Evolutionary conservation across 2,888 invertebrate species (phyloP).

Genomic region (Azorinus chamasolen): DNA sequence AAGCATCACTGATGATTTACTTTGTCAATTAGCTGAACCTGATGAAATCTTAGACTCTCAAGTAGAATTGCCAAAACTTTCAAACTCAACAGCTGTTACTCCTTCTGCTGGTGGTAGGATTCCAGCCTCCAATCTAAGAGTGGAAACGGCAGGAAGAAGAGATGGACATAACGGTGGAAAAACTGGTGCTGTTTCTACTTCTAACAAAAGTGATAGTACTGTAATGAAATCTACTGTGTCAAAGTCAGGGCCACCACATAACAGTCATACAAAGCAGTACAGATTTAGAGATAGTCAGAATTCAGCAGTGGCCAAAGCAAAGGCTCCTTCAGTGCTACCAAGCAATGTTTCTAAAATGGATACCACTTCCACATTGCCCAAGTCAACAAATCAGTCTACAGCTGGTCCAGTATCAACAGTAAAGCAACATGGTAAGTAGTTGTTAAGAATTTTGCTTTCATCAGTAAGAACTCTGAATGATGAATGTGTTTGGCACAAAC

Average conservation of each 20-base stretch:
- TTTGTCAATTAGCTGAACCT: constrained; percentile 74
- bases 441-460: no score
- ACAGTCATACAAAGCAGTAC: constrained; percentile 10
- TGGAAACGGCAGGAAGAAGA: neutral
- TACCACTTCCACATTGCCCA: no score
- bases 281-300: constrained; percentile 11
- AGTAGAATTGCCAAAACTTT: neutral
- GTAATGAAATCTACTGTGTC: neutral
- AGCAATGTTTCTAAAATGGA: no score
- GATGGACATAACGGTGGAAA: neutral
- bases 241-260: neutral
- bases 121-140: neutral
- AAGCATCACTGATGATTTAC: constrained; percentile 75
- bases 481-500: no score
- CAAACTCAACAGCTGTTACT: neutral
- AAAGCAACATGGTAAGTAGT: no score
- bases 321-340: neutral
- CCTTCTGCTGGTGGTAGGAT: neutral
- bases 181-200: no score
- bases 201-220: no score
- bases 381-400: no score
- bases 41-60: constrained; percentile 75
- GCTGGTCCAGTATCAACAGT: no score
- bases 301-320: neutral
- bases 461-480: no score